These are phyloP conservation scores for Scaptomyza hsui DNA, from an alignment of 1,140 invertebrate species.

Conservation along the genomic window DNA sequence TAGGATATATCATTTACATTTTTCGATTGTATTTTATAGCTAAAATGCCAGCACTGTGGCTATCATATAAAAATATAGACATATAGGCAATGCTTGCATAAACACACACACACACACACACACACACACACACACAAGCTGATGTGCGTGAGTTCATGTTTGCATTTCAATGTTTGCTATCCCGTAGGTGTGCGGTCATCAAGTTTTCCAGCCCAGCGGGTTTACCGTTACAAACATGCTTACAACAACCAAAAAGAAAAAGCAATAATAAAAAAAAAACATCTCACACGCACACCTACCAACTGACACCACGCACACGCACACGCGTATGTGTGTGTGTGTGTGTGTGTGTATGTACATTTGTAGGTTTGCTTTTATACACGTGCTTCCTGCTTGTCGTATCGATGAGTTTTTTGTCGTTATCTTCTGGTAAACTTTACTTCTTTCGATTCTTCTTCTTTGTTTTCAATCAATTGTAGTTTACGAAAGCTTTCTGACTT, in stretches of 20 bases:
- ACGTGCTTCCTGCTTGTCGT: neutral
- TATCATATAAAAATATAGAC: constrained; percentile 40
- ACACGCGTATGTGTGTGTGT: neutral
- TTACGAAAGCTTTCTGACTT: neutral
- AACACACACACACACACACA: constrained; percentile 9
- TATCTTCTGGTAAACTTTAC: constrained; percentile 8
- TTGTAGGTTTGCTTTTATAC: neutral
- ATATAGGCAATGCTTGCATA: constrained; percentile 24
- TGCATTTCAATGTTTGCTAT: constrained; percentile 56
- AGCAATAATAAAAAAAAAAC: neutral
- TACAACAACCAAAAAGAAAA: neutral
- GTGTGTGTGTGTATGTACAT: constrained; percentile 1
- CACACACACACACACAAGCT: neutral
- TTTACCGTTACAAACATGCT: constrained; percentile 3
- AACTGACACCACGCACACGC: constrained; percentile 2
- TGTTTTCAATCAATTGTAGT: neutral
- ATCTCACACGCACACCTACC: constrained; percentile 2
- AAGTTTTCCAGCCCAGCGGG: constrained; percentile 34
- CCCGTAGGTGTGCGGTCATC: constrained; percentile 54
- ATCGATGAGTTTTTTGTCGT: constrained; percentile 15
- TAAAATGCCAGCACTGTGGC: constrained; percentile 2
- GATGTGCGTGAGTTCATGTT: constrained; percentile 51
- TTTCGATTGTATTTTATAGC: neutral
- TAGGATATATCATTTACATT: neutral
- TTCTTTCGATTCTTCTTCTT: neutral